phyloP scores from a whole-genome alignment of 2,888 invertebrate species.

The Deilephila porcellus region DNA sequence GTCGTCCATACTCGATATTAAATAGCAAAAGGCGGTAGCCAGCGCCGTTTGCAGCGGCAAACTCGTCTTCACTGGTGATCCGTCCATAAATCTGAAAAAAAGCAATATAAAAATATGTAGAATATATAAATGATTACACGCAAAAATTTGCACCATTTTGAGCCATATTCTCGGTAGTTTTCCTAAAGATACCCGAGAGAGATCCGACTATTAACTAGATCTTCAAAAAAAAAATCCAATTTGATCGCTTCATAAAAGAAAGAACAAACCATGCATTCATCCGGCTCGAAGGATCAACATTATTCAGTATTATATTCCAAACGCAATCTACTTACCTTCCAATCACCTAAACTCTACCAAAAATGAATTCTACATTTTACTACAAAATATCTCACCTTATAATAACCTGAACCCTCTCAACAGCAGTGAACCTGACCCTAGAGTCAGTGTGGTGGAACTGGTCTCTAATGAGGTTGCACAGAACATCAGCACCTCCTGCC shows the following conservation, averaged over 20 bases:
- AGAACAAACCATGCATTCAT: background rate
- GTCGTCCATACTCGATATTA: constrained; percentile 98
- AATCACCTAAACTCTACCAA: too few relatives aligned
- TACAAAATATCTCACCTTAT: constrained; percentile 81
- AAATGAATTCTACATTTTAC: background rate
- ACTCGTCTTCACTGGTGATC: constrained; percentile 93
- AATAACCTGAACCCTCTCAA: constrained; percentile 96
- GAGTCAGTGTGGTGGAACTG: constrained; percentile 96
- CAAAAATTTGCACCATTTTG: too few relatives aligned
- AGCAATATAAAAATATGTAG: background rate
- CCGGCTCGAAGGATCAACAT: background rate
- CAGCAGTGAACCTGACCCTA: constrained; percentile 95
- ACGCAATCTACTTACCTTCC: too few relatives aligned
- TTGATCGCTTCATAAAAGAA: background rate
- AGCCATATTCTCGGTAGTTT: too few relatives aligned
- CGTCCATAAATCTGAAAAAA: constrained; percentile 91
- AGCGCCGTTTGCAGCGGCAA: constrained; percentile 95
- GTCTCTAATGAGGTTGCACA: constrained; percentile 97
- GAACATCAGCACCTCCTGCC: constrained; percentile 96
- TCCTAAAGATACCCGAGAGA: too few relatives aligned
- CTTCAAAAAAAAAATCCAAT: too few relatives aligned
- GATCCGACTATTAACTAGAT: too few relatives aligned
- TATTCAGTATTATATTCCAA: too few relatives aligned
- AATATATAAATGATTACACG: too few relatives aligned
- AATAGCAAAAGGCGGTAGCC: constrained; percentile 98